A percentile compares a stretch with the other conserved stretches of the same genome.
phyloP scores from a whole-genome alignment of 2,888 invertebrate species.

The Dermolepida albohirtum region DNA sequence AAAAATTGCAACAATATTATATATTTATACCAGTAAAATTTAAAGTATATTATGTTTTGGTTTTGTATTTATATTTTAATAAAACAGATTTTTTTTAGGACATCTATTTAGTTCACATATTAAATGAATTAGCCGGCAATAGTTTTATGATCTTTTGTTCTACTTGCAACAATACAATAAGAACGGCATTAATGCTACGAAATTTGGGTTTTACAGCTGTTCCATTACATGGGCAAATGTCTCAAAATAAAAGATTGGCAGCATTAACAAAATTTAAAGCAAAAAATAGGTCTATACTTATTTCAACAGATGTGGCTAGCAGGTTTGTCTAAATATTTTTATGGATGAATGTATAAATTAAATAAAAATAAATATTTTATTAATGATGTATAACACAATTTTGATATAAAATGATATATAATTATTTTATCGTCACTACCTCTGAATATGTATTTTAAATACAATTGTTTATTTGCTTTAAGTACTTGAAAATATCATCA shows the following conservation, averaged over 20 bases:
- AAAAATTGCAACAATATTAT: conserved; percentile 94
- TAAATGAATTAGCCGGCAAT: conserved; percentile 95
- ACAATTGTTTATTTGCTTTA: not conserved
- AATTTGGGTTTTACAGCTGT: conserved; percentile 94
- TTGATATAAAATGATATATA: conserved; percentile 35
- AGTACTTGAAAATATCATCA: conserved; percentile 5
- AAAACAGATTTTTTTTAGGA: conserved; percentile 72
- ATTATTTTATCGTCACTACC: conserved; percentile 58
- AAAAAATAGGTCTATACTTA: conserved; percentile 91
- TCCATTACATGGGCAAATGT: conserved; percentile 99
- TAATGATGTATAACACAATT: conserved; percentile 50
- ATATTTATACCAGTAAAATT: conserved; percentile 95
- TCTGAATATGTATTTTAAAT: conserved; percentile 51
- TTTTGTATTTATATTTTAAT: not conserved
- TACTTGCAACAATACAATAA: conserved; percentile 92
- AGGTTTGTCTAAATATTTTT: conserved; percentile 74
- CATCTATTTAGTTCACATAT: conserved; percentile 92
- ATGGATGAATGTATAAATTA: conserved; percentile 10
- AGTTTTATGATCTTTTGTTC: conserved; percentile 97
- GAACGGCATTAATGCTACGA: conserved; percentile 88
- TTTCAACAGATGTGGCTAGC: conserved; percentile 99
- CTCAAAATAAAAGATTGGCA: conserved; percentile 95
- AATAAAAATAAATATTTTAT: conserved; percentile 27
- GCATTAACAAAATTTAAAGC: conserved; percentile 97
- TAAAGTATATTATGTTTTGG: conserved; percentile 73